Base-by-base conservation (phyloP, 2,113 vertebrate species). In the Ibidorhyncha struthersii region DNA sequence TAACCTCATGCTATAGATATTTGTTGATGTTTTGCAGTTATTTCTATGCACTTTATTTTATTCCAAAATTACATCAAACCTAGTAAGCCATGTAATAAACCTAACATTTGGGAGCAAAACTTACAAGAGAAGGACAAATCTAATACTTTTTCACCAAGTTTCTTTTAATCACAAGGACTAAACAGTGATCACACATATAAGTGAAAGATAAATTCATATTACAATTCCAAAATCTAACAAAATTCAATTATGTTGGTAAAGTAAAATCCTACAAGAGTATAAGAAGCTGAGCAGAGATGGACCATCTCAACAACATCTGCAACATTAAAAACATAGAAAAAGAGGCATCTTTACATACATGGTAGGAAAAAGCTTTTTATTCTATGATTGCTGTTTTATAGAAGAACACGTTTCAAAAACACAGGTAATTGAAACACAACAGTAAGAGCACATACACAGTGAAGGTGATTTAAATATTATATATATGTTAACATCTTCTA, bases 361-460 rank as follows among this genome's bases (percentile, higher is more conserved):
- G 8, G 36, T 94, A 91, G 86, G 74, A 88, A 96, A 94, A 93
- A 96, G 52, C 36, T 38, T 96, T 97, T 95, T 95, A 96, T 94
- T 92, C 36, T 30, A 29, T 76, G 80, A 90, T 89, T 88, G 32
- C 40, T 88, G 14, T 77, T 91, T 91, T 80, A 41, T 4, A 92
- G 62, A 73, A 89, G 62, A 85, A 62, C 59, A 55, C 58, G 79
- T 90, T 90, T 90, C 92, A 82, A 92, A 87, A 93, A 7, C 26
- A 9, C 4, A 14, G 23, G 83, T 50, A 79, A 62, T 62, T 94
- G 84, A 96, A 95, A 93, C 49, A 76, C 4, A 12, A 59, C 58
- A 62, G 41, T 77, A 94, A 90, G 56, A 82, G 73, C 82, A 94
- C 65, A 56, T 47, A 63, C 9, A 14, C 67, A 55, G 22, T 49